phyloP scores from a whole-genome alignment of 2,113 vertebrate species.

The Anolis sagrei region DNA sequence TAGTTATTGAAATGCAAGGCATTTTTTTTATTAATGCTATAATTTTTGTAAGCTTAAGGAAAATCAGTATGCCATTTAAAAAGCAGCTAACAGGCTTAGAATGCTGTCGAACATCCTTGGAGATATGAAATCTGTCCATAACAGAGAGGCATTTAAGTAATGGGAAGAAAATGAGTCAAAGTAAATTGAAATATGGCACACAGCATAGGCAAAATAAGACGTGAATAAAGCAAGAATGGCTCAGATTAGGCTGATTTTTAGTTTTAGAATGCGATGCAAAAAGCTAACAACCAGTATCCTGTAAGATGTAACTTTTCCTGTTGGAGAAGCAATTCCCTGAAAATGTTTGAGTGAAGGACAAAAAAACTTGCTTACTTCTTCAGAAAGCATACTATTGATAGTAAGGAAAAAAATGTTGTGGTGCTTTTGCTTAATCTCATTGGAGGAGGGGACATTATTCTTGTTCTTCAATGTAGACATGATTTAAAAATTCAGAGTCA shows the following conservation, averaged over 20 bases:
- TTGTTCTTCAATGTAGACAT: accelerated
- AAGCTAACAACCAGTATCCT: accelerated
- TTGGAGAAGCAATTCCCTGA: neutral
- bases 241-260: neutral
- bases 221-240: neutral
- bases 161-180: neutral
- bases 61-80: conserved; percentile 6
- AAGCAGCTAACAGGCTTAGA: neutral
- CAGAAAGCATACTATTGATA: neutral
- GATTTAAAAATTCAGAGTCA: neutral
- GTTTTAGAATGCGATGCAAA: conserved; percentile 7
- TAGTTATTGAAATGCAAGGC: neutral
- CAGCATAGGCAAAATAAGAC: conserved; percentile 3
- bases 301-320: neutral
- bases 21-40: neutral
- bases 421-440: neutral
- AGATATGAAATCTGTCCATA: conserved; percentile 17
- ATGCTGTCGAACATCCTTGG: conserved; percentile 13
- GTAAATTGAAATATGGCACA: neutral
- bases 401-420: neutral
- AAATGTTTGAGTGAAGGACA: neutral
- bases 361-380: neutral
- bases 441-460: neutral
- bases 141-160: conserved; percentile 1
- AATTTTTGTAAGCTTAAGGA: conserved; percentile 16